A percentile compares a stretch with the other conserved stretches of the same genome.
These are phyloP conservation scores for Cladorhizidae sp. DNA, from an alignment of 37 sponge, comb jelly and placozoan species.

Conservation along the genomic window DNA sequence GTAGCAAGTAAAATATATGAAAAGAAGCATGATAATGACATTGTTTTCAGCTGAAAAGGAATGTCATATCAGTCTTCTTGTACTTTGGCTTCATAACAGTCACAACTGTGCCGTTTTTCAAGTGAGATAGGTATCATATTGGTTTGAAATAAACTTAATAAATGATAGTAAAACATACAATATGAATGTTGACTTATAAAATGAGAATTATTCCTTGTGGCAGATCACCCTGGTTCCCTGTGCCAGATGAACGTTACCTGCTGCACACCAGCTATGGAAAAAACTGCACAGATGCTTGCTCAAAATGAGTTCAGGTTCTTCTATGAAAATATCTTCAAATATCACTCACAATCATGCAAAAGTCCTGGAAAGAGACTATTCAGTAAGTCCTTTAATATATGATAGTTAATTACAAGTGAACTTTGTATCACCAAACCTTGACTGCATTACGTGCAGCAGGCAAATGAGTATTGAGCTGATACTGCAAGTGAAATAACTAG, in stretches of 20 bases:
- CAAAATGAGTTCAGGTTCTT: constrained; percentile 8
- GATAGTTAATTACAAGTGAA: no score
- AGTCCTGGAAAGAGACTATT: constrained; percentile 18
- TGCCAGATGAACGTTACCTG: constrained; percentile 39
- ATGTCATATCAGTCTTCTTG: no score
- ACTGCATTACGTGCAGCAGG: no score
- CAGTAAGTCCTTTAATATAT: no score
- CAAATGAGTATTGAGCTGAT: no score
- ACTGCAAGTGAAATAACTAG: no score
- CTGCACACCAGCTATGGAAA: constrained; percentile 27
- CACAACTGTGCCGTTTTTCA: neutral
- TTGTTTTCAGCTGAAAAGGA: neutral
- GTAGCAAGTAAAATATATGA: neutral
- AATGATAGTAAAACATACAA: neutral
- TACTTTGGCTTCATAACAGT: no score
- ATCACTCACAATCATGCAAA: neutral
- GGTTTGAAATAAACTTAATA: neutral
- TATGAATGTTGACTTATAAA: neutral
- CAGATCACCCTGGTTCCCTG: constrained; percentile 5
- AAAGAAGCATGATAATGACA: neutral
- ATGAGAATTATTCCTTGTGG: neutral
- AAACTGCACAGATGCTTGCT: neutral
- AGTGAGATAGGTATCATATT: neutral
- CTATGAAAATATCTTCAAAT: constrained; percentile 4
- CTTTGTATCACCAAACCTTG: no score